These are phyloP conservation scores for Kuschelorhynchus macadamiae DNA, from an alignment of 2,888 invertebrate genomes.

Conservation along the genomic window DNA sequence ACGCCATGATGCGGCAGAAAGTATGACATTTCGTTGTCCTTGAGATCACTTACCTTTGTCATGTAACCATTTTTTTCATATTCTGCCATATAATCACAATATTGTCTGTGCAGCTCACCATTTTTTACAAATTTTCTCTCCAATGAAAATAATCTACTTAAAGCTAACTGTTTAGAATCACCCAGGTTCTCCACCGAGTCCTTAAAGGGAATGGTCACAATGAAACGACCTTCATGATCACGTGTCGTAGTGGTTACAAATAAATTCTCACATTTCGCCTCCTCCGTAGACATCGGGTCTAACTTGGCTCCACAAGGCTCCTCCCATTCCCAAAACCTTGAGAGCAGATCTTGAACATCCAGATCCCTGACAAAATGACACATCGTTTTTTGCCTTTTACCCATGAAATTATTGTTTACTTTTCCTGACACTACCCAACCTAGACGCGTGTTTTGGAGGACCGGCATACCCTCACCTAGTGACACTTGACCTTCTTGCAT, in stretches of 20 bases:
- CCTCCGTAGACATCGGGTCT: too few relatives aligned
- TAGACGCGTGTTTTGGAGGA: too few relatives aligned
- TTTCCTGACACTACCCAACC: too few relatives aligned
- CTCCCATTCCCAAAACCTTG: too few relatives aligned
- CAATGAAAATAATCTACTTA: neutral
- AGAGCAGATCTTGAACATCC: too few relatives aligned
- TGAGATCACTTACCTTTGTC: neutral
- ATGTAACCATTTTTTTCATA: slow-evolving; percentile 17
- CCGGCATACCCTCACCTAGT: too few relatives aligned
- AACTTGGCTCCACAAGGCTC: too few relatives aligned
- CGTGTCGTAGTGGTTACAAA: slow-evolving; percentile 39
- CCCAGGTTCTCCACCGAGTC: neutral
- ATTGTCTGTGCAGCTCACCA: neutral
- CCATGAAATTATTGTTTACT: too few relatives aligned
- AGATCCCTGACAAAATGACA: too few relatives aligned
- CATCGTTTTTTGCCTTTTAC: too few relatives aligned
- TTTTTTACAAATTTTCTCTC: neutral
- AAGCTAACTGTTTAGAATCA: slow-evolving; percentile 2
- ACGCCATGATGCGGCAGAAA: slow-evolving; percentile 53
- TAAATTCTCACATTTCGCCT: too few relatives aligned
- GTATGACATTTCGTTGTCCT: slow-evolving; percentile 19
- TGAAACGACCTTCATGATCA: slow-evolving; percentile 37
- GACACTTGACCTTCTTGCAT: too few relatives aligned
- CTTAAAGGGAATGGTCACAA: neutral
- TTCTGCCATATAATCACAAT: slow-evolving; percentile 5